Evolutionary conservation across 2,888 invertebrate species (phyloP).

Genomic region (Ormyrus thymus): DNA sequence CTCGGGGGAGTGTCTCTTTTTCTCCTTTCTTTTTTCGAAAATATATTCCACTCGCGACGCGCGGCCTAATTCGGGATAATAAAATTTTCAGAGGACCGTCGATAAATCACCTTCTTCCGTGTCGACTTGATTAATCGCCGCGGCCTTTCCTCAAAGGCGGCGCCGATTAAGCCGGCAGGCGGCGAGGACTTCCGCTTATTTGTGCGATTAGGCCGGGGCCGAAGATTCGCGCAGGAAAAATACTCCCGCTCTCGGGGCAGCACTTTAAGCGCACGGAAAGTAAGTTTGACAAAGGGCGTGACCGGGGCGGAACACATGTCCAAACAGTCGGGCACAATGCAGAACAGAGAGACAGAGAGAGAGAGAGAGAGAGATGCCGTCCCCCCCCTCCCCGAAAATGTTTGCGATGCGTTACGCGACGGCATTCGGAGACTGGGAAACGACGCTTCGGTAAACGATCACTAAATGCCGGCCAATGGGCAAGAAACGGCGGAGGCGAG

Average conservation of each 20-base stretch:
- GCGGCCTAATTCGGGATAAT: too few species aligned
- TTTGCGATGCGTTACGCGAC: slow-evolving; percentile 72
- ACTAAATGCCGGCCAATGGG: slow-evolving; percentile 66
- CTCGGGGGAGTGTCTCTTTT: too few species aligned
- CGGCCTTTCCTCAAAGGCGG: too few species aligned
- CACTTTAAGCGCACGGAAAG: slow-evolving; percentile 69
- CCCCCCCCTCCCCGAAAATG: slow-evolving; percentile 65
- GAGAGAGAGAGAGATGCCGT: slow-evolving; percentile 17
- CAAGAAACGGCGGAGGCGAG: slow-evolving; percentile 62
- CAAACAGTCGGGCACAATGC: slow-evolving; percentile 73
- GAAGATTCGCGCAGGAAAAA: too few species aligned
- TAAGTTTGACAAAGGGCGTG: slow-evolving; percentile 73
- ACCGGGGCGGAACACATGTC: slow-evolving; percentile 75
- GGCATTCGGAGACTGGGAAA: slow-evolving; percentile 65
- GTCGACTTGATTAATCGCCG: too few species aligned
- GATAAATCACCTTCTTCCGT: too few species aligned
- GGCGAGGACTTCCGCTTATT: slow-evolving; percentile 43
- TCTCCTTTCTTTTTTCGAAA: too few species aligned
- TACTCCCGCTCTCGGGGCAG: too few species aligned
- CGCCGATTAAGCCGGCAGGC: too few species aligned
- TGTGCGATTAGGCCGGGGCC: not conserved
- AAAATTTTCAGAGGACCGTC: too few species aligned
- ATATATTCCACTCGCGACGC: too few species aligned
- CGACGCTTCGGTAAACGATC: slow-evolving; percentile 61
- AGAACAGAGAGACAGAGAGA: slow-evolving; percentile 49